Conservation (phyloP, 2,888 invertebrate genomes). For the Calameuta pallipes region DNA sequence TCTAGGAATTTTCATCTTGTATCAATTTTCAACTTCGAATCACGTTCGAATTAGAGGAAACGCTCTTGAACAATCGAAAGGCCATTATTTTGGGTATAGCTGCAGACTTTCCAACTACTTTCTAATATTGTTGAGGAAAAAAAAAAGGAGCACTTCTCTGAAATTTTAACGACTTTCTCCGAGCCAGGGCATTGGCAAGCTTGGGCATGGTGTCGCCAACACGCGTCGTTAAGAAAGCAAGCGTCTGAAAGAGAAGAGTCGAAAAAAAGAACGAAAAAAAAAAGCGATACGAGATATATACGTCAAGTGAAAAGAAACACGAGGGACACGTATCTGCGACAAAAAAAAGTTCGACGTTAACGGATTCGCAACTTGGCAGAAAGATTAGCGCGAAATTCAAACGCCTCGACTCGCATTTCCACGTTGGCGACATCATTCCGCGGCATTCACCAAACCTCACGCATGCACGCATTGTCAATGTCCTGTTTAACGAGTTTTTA, state of each 20-base stretch:
- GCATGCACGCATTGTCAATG: conserved; percentile 67
- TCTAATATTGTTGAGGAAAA: conserved; percentile 46
- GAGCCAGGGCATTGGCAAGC: conserved; percentile 93
- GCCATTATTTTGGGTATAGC: conserved; percentile 59
- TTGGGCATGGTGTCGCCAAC: conserved; percentile 67
- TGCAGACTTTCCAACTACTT: conserved; percentile 56
- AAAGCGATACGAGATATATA: not conserved
- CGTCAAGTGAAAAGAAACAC: not conserved
- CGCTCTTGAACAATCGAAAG: not conserved
- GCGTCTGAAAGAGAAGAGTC: conserved; percentile 11
- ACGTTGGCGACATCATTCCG: conserved; percentile 65
- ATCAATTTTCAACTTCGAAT: not conserved
- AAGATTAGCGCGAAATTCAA: not conserved
- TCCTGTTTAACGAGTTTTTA: conserved; percentile 54
- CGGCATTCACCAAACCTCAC: conserved; percentile 63
- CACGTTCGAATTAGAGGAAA: not conserved
- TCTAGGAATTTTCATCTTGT: not conserved
- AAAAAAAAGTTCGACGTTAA: not conserved
- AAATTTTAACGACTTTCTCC: conserved; percentile 42
- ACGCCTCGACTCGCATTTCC: conserved; percentile 34
- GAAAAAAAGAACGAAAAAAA: not conserved
- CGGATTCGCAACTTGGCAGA: not conserved
- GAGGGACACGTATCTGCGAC: not conserved
- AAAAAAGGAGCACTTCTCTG: conserved; percentile 42
- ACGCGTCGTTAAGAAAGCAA: conserved; percentile 29